Conservation (phyloP, 2,113 vertebrate species). For the Bambusicola thoracicus region DNA sequence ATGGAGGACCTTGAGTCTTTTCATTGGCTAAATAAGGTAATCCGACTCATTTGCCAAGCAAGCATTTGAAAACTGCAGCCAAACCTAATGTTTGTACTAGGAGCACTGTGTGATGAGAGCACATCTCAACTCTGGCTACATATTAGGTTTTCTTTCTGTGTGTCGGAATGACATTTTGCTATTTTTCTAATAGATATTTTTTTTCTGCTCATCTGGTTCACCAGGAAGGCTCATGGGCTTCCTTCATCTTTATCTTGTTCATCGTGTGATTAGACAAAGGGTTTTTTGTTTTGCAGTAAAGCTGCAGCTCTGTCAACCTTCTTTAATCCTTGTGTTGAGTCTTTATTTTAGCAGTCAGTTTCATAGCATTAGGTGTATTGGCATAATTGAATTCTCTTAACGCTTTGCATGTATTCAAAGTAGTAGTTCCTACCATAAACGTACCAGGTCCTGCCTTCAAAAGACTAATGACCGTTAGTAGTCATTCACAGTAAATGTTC, state of each 20-base stretch:
- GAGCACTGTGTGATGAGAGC: neutral
- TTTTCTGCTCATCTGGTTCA: constrained; percentile 74
- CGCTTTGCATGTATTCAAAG: neutral
- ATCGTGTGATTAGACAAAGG: constrained; percentile 4
- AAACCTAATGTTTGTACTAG: neutral
- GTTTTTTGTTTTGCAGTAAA: neutral
- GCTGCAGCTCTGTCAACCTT: constrained; percentile 23
- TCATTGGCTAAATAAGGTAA: neutral
- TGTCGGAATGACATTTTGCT: constrained; percentile 32
- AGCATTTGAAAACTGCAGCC: neutral
- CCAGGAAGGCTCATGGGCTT: constrained; percentile 69
- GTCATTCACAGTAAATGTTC: neutral
- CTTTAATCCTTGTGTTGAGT: neutral
- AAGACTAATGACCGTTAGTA: neutral
- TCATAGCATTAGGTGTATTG: neutral
- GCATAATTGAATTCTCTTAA: neutral
- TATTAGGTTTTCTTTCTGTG: neutral
- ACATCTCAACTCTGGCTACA: neutral
- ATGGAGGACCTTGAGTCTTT: neutral
- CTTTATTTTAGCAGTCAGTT: neutral
- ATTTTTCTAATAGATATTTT: constrained; percentile 19
- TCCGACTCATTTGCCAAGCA: neutral
- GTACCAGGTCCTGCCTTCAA: neutral
- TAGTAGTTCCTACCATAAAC: neutral
- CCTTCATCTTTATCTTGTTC: constrained; percentile 53